Evolutionary conservation across 2,888 invertebrate genomes (phyloP), one percentile per base, ranked within the genome.

Genomic region (Drosophila formosana): DNA sequence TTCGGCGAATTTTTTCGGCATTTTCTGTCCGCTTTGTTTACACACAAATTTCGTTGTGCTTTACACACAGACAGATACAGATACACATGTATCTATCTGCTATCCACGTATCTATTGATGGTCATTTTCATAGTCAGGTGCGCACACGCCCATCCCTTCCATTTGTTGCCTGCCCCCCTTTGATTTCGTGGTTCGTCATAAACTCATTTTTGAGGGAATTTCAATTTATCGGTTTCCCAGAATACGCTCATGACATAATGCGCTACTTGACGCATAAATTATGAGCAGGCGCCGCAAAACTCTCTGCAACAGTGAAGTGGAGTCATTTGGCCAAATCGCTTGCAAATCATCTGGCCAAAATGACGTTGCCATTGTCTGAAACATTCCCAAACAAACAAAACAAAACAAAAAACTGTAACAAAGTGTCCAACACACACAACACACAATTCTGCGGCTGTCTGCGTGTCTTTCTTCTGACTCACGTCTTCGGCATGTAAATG

Each of bases 401-500:
- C 13, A 52, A 45, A n/a, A 66, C 55, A 34, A 25, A 47, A 58
- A 68, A 61, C 47, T 78, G 70, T 75, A 75, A 78, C 75, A 78
- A 77, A 72, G 51, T 63, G 62, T 49, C 55, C 41, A 70, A 51
- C 57, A 51, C 55, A 49, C 53, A 60, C 53, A 60, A 51, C 55
- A 49, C 53, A 60, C 53, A 60, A 60, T 68, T 68, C 55, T 75
- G 50, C 37, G 9, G 69, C 28, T 30, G 58, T 25, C 43, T 66
- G 71, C 56, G 62, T 79, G 47, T 60, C 56, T 70, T 39, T 75
- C 55, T 60, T 66, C 69, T 84, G 83, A 88, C 82, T 84, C 83
- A 88, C 85, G 72, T 73, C 72, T 66, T 56, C 25, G 89, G 87
- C 75, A 89, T 88, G 84, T 87, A 84, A 88, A 88, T 88, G 79